These are phyloP conservation scores for Peromyscus leucopus DNA, from an alignment of 2,113 vertebrate genomes.

Conservation along the genomic window DNA sequence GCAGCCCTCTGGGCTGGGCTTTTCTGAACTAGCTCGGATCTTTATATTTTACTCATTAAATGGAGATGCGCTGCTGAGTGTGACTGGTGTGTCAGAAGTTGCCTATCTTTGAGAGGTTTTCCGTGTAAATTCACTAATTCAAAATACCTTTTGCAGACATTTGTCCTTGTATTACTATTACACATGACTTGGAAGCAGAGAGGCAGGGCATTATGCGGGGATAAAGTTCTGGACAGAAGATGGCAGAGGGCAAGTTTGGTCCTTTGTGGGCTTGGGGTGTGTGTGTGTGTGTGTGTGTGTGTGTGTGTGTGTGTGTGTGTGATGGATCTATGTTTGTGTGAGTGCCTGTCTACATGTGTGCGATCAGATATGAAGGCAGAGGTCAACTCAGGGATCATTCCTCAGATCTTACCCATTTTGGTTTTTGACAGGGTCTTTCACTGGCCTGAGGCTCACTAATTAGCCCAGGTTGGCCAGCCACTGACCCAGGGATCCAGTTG, in stretches of 20 bases:
- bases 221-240: not conserved
- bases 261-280: not conserved
- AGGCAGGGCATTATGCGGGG: not conserved
- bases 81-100: not conserved
- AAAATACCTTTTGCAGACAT: not conserved
- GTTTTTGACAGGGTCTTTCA: not conserved
- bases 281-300: not conserved
- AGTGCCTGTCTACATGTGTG: not conserved
- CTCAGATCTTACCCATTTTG: not conserved
- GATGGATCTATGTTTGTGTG: not conserved
- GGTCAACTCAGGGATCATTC: not conserved
- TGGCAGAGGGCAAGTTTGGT: not conserved
- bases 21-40: not conserved
- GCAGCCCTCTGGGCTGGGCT: not conserved
- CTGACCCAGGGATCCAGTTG: not conserved
- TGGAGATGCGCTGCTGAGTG: constrained; percentile 18
- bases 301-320: not conserved
- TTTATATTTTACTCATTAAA: constrained; percentile 20
- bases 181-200: not conserved
- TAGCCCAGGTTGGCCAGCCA: not conserved
- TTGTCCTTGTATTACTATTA: not conserved
- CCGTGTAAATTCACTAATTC: constrained; percentile 16
- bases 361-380: not conserved
- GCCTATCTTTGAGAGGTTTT: constrained; percentile 17
- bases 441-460: too few relatives aligned